These are phyloP conservation scores for Sparidentex hasta DNA, from an alignment of 2,797 vertebrate genomes.

Conservation along the genomic window DNA sequence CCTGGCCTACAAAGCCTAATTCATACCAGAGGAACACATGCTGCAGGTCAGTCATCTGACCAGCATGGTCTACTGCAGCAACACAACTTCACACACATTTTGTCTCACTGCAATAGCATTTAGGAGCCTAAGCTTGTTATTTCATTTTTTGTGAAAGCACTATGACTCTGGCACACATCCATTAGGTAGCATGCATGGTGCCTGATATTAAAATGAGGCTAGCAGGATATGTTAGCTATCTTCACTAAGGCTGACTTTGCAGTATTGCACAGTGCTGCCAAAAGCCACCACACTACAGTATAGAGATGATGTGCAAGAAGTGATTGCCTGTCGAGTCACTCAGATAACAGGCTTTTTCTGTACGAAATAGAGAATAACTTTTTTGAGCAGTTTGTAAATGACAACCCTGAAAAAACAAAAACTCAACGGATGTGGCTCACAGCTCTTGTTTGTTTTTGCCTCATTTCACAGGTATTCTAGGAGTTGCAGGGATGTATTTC, in stretches of 20 bases:
- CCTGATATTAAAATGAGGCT: slow-evolving; percentile 18
- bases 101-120: background rate
- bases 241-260: slow-evolving; percentile 31
- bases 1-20: slow-evolving; percentile 73
- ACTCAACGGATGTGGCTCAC: background rate
- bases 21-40: slow-evolving; percentile 74
- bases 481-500: background rate
- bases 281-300: slow-evolving; percentile 26
- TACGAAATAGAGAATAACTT: background rate
- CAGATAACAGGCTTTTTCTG: background rate
- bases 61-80: slow-evolving; percentile 35
- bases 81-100: slow-evolving; percentile 11
- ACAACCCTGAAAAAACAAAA: background rate
- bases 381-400: background rate
- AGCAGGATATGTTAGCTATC: slow-evolving; percentile 10
- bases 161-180: background rate
- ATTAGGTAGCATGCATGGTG: slow-evolving; percentile 10
- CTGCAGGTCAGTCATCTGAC: slow-evolving; percentile 73
- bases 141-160: background rate
- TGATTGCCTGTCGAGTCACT: slow-evolving; percentile 1
- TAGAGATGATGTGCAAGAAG: slow-evolving; percentile 1
- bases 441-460: background rate
- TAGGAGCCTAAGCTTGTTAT: background rate
- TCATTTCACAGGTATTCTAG: background rate
- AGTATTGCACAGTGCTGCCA: slow-evolving; percentile 15